Conservation (phyloP, 1,140 invertebrate species). For the Heliconius nattereri region DNA sequence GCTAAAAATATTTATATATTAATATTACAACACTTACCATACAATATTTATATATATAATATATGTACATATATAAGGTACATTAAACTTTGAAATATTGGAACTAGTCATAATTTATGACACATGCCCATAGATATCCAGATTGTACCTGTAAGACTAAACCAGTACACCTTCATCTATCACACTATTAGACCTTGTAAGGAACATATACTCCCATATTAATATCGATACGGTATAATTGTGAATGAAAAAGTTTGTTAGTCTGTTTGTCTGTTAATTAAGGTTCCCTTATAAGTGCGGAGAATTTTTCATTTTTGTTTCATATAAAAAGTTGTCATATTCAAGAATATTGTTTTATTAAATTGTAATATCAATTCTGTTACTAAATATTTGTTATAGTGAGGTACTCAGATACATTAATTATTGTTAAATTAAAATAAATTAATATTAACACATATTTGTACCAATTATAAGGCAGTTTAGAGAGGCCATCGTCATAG, state of each 20-base stretch:
- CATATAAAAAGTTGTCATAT: constrained; percentile 7
- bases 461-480: not conserved
- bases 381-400: not conserved
- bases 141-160: constrained; percentile 1
- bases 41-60: not conserved
- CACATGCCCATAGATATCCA: constrained; percentile 17
- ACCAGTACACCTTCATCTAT: constrained; percentile 13
- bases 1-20: no score
- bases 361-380: not conserved
- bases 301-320: not conserved
- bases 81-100: not conserved
- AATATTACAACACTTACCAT: no score
- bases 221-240: constrained; percentile 24
- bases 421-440: not conserved
- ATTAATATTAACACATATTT: not conserved
- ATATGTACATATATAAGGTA: not conserved
- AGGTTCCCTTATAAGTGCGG: constrained; percentile 17
- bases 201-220: constrained; percentile 16
- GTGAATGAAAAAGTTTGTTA: constrained; percentile 30
- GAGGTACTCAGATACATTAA: not conserved
- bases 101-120: constrained; percentile 18
- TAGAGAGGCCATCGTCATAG: no score
- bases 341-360: not conserved
- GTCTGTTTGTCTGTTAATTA: constrained; percentile 26
- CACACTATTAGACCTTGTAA: constrained; percentile 26